Conservation (phyloP, 1,140 invertebrate genomes). For the Leptinotarsa undecemlineata region DNA sequence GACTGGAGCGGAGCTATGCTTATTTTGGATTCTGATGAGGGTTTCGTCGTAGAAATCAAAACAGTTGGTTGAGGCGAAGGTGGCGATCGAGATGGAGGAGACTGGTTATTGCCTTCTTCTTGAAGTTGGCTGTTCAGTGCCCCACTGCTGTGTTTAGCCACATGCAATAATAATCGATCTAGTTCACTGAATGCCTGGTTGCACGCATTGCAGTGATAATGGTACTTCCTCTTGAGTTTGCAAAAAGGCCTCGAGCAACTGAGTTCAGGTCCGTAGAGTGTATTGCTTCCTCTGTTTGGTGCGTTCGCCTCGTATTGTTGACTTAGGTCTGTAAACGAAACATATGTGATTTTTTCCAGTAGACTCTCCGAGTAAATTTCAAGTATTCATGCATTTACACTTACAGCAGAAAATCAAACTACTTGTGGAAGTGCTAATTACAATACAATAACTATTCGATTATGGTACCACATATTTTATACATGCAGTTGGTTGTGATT, state of each 20-base stretch:
- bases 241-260: conserved; percentile 83
- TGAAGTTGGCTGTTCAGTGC: conserved; percentile 59
- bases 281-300: conserved; percentile 37
- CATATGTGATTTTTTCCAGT: too few species aligned
- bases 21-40: conserved; percentile 48
- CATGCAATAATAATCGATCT: conserved; percentile 68
- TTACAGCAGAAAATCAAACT: too few species aligned
- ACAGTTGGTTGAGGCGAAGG: conserved; percentile 3
- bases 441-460: too few species aligned
- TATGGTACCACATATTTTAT: too few species aligned
- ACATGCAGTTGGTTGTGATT: too few species aligned
- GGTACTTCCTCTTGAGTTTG: conserved; percentile 81
- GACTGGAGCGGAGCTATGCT: conserved; percentile 51
- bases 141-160: conserved; percentile 70
- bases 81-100: conserved; percentile 28
- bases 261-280: conserved; percentile 59
- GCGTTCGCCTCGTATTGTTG: conserved; percentile 10
- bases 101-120: conserved; percentile 56
- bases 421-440: too few species aligned
- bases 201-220: conserved; percentile 86
- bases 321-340: conserved; percentile 16
- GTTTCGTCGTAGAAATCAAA: background rate
- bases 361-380: too few species aligned
- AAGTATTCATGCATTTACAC: too few species aligned
- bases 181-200: conserved; percentile 79